Percentiles rank a stretch among this genome's conserved stretches.
Conservation (phyloP, 1,140 invertebrate species). For the Drosophila kanapiae region DNA sequence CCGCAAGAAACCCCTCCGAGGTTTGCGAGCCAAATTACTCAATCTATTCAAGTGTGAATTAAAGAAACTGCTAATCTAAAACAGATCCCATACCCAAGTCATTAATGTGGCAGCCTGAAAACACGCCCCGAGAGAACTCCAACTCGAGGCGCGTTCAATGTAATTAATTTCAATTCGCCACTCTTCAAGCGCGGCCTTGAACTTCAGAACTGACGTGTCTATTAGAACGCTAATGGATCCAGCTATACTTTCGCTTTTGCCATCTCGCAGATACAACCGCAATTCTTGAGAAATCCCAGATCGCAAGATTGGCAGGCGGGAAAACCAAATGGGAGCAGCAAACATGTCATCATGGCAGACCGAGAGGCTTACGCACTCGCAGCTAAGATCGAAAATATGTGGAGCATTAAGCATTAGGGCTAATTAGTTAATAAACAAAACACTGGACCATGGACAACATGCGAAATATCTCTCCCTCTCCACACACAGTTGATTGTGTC, state of each 20-base stretch:
- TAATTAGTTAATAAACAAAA: conserved; percentile 70
- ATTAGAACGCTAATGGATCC: conserved; percentile 66
- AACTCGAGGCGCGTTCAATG: conserved; percentile 36
- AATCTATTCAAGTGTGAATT: conserved; percentile 36
- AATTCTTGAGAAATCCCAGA: conserved; percentile 65
- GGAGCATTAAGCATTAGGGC: conserved; percentile 65
- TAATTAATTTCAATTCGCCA: conserved; percentile 80
- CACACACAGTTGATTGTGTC: conserved; percentile 18
- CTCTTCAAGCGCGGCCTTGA: conserved; percentile 65
- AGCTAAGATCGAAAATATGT: conserved; percentile 38
- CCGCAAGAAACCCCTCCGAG: conserved; percentile 7
- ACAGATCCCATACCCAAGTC: conserved; percentile 46
- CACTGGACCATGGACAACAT: conserved; percentile 33
- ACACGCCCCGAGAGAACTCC: conserved; percentile 10
- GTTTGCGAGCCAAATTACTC: conserved; percentile 30
- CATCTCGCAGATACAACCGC: conserved; percentile 32
- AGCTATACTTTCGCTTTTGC: conserved; percentile 72
- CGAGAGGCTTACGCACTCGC: conserved; percentile 47
- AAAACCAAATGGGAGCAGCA: conserved; percentile 48
- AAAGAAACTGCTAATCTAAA: conserved; percentile 60
- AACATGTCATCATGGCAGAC: conserved; percentile 32
- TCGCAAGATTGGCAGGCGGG: conserved; percentile 19
- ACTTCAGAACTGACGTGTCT: conserved; percentile 59
- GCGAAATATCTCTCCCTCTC: conserved; percentile 27
- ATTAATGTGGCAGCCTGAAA: conserved; percentile 27